Conservation (phyloP, 2,888 invertebrate species). For the Phasia obesa region DNA sequence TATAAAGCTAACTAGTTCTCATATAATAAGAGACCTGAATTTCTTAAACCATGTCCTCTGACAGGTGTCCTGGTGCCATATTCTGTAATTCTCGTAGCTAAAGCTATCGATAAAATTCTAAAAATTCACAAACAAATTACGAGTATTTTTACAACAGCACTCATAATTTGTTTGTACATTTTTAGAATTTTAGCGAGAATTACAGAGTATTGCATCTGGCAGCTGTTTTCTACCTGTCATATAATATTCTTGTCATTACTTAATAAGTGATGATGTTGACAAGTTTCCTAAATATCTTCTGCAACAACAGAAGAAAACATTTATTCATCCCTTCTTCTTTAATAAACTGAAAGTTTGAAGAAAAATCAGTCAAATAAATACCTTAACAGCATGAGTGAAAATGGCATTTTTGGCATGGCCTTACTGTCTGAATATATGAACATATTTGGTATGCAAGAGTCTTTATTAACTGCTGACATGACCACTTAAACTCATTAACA, state of each 20-base stretch:
- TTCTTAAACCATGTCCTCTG: too few relatives aligned
- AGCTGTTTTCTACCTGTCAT: not conserved
- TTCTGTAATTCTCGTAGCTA: too few relatives aligned
- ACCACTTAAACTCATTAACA: constrained; percentile 55
- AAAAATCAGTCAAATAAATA: not conserved
- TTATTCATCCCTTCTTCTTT: not conserved
- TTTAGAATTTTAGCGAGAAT: too few relatives aligned
- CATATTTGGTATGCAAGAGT: not conserved
- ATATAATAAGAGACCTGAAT: not conserved
- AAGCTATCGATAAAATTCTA: too few relatives aligned
- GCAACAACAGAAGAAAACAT: too few relatives aligned
- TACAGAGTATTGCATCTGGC: too few relatives aligned
- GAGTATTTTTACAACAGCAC: too few relatives aligned
- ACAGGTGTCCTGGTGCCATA: too few relatives aligned
- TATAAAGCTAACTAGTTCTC: too few relatives aligned
- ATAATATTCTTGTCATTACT: not conserved
- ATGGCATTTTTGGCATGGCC: not conserved
- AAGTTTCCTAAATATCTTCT: not conserved
- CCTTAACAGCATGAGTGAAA: constrained; percentile 19
- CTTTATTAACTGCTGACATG: constrained; percentile 24
- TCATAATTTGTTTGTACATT: too few relatives aligned
- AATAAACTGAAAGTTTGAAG: not conserved
- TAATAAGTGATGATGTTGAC: not conserved
- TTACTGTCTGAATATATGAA: not conserved
- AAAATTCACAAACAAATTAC: too few relatives aligned